Base-by-base conservation (phyloP, 1,140 invertebrate genomes). In the Wasmannia auropunctata region DNA sequence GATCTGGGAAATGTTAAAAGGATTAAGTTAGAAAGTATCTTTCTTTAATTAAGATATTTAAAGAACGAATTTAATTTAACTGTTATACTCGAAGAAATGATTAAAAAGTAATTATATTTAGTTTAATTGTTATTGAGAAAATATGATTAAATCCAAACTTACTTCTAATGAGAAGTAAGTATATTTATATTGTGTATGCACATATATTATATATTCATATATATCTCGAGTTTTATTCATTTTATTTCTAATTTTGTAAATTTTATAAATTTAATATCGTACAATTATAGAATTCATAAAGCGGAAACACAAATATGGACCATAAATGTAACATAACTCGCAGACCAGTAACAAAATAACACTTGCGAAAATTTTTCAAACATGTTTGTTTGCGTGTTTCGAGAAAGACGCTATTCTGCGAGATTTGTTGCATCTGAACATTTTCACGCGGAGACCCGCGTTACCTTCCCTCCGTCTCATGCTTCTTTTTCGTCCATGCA, bases 371-470 rank as follows among this genome's bases (percentile, higher is more conserved):
- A 0, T 10, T 28, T 37, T 49, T 37, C 7, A 37, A 16, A 70
- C 16, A 22, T 46, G 63, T 56, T 28, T 83, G 79, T 83, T 79
- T 79, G 60, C n/a, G 74, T 31, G 22, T 79, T 74, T 46, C 22
- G 37, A 74, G 22, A 22, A 25, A 46, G n/a, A 22, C 51, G 19
- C 37, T 14, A 70, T 81, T 22, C 43, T 34, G 46, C 19, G 25
- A 58, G 51, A 60, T 72, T 81, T 81, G 37, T 72, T 81, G 22
- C 34, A 62, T 34, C 19, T 37, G 37, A 83, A 74, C 51, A 19
- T 72, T 74, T 80, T 46, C 79, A 34, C 75, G 63, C 22, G 25
- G 28, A 76, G 11, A 51, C 8, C 11, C 49, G n/a, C 70, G 34
- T 56, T 31, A 65, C 65, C 43, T 81, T 34, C 19, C 31, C 11